Conservation (phyloP, 2,888 invertebrate genomes). For the Tetragnatha montana region DNA sequence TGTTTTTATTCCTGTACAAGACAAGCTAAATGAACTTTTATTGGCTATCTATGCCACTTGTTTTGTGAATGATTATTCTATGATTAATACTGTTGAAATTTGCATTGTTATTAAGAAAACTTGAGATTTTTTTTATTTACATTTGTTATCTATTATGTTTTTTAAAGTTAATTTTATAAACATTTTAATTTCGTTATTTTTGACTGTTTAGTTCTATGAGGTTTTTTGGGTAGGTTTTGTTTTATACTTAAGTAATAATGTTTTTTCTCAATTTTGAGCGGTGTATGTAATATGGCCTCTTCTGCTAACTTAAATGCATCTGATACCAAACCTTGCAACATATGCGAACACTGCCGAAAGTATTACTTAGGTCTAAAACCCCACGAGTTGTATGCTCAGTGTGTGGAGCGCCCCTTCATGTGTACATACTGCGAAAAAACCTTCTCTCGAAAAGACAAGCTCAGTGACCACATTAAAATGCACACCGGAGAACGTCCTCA, state of each 20-base stretch:
- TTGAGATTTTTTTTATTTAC: neutral
- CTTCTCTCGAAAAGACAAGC: conserved; percentile 63
- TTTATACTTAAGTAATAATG: conserved; percentile 9
- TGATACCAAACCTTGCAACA: conserved; percentile 60
- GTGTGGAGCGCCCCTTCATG: conserved; percentile 64
- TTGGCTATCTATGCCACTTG: neutral
- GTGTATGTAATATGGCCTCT: conserved; percentile 26
- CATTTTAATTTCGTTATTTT: conserved; percentile 17
- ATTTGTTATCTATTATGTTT: neutral
- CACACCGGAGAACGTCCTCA: conserved; percentile 64
- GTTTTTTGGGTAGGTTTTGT: conserved; percentile 7
- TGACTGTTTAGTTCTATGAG: neutral
- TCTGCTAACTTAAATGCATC: conserved; percentile 30
- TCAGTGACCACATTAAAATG: conserved; percentile 57
- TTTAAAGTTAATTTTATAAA: neutral
- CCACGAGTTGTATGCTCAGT: conserved; percentile 66
- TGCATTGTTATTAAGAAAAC: conserved; percentile 1
- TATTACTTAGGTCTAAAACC: conserved; percentile 63
- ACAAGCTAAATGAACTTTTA: neutral
- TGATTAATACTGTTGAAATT: neutral
- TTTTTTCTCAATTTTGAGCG: conserved; percentile 3
- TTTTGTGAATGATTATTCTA: neutral
- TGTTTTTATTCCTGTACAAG: neutral
- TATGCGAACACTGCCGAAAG: conserved; percentile 64
- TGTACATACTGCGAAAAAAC: conserved; percentile 59